A percentile compares a stretch with the other conserved stretches of the same genome.
Evolutionary conservation across 2,113 vertebrate genomes (phyloP).

Genomic region (Hemiprocne comata): DNA sequence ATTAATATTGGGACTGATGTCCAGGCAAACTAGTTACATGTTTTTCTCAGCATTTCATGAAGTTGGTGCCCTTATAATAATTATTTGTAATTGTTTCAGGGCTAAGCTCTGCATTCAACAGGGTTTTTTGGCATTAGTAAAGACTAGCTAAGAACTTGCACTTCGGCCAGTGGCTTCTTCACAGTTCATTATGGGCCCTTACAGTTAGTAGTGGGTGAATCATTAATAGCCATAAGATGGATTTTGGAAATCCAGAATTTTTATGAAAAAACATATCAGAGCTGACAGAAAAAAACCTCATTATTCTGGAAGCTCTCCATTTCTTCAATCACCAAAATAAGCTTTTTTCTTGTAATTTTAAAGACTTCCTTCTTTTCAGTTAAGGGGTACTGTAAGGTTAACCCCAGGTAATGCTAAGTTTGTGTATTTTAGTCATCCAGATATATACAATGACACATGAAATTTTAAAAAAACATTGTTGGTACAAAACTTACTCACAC

Average conservation of each 20-base stretch:
- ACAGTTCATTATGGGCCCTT: neutral
- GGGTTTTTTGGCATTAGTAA: neutral
- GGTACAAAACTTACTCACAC: neutral
- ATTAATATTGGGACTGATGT: neutral
- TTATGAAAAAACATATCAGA: neutral
- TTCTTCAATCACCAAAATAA: neutral
- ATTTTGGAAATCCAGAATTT: neutral
- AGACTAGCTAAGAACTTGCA: neutral
- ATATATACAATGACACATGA: neutral
- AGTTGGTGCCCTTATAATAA: neutral
- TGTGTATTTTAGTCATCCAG: neutral
- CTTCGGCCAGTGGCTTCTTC: neutral
- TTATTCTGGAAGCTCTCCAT: neutral
- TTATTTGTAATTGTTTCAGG: neutral
- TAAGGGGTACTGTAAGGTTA: neutral
- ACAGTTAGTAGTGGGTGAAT: neutral
- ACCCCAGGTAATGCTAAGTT: neutral
- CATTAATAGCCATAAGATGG: neutral
- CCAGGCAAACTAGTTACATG: neutral
- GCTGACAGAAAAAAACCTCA: neutral
- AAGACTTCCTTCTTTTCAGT: neutral
- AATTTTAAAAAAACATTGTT: neutral
- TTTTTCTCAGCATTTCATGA: neutral
- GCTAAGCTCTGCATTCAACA: neutral
- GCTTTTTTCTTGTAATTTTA: neutral